phyloP scores from a whole-genome alignment of 1,140 invertebrate genomes.

The Meloidogyne floridensis region DNA sequence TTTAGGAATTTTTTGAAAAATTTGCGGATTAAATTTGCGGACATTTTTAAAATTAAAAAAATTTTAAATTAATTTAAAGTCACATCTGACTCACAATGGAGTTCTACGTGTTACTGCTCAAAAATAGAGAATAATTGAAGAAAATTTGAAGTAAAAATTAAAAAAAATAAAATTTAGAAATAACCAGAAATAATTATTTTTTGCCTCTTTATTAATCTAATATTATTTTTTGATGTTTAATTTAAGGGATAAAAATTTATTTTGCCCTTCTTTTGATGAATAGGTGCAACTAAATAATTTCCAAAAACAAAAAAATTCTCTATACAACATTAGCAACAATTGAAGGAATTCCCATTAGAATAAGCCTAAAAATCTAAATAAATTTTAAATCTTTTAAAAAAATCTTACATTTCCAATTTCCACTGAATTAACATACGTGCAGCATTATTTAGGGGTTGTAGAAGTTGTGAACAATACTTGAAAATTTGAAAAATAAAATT shows the following conservation, averaged over 20 bases:
- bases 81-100: constrained; percentile 26
- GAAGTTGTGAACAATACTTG: constrained; percentile 6
- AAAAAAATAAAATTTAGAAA: too few species aligned
- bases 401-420: not conserved
- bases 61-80: constrained; percentile 46
- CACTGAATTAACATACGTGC: not conserved
- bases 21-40: too few species aligned
- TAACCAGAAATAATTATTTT: too few species aligned
- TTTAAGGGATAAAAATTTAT: too few species aligned
- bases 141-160: not conserved
- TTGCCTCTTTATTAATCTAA: too few species aligned
- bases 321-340: not conserved
- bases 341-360: not conserved
- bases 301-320: too few species aligned
- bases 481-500: not conserved
- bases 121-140: constrained; percentile 3
- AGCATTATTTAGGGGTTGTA: not conserved
- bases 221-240: too few species aligned
- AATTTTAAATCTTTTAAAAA: not conserved
- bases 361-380: not conserved
- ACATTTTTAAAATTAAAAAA: constrained; percentile 22
- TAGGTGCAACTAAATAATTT: too few species aligned
- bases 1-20: too few species aligned
- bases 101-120: constrained; percentile 27
- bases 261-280: too few species aligned